Base-by-base conservation (phyloP, 2,888 invertebrate genomes). In the Cylloceria caligata region DNA sequence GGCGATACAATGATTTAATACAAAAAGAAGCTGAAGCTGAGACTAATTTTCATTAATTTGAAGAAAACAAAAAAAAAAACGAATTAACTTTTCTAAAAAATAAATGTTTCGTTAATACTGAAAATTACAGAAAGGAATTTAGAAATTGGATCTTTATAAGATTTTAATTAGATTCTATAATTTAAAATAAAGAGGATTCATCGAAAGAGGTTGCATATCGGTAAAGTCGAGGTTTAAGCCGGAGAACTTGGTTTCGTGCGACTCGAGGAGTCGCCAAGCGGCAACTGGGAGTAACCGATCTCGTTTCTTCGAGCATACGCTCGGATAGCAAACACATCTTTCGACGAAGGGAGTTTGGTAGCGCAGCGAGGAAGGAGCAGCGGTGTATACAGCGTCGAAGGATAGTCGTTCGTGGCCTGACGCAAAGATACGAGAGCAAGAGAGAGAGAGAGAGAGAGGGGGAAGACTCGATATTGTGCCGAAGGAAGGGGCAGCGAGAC, bases 401-500 rank as follows among this genome's bases (percentile, higher is more conserved):
- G 45, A 55, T 68, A 24, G 60, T 21, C 19, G 42, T 60, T 49
- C 47, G 45, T 60, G 72, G 77, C 81, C 64, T 68, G 74, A 72
- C 75, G 71, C 47, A 64, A 82, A 19, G 21, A 30, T 62, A 45
- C n/a, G n/a, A n/a, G n/a, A 64, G 30, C 11, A 42, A 65, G 69
- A 62, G 74, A 21, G 57, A 71, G 67, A 21, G 30, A 62, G 64
- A 77, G 65, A 60, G 69, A 80, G 45, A 64, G 75, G 27, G 69
- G 34, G 47, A 49, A 16, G 60, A 67, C 36, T 39, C 39, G 21
- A 47, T 52, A 55, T 55, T 47, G 36, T 21, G 34, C 21, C 7
- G 57, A 71, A 60, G 52, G 45, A 55, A 72, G 77, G 67, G 83
- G 76, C 64, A 68, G 42, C 81, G 78, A 69, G 73, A 73, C 75